Evolutionary conservation across 2,888 invertebrate genomes (phyloP).

Genomic region (Diplazon laetatorius): DNA sequence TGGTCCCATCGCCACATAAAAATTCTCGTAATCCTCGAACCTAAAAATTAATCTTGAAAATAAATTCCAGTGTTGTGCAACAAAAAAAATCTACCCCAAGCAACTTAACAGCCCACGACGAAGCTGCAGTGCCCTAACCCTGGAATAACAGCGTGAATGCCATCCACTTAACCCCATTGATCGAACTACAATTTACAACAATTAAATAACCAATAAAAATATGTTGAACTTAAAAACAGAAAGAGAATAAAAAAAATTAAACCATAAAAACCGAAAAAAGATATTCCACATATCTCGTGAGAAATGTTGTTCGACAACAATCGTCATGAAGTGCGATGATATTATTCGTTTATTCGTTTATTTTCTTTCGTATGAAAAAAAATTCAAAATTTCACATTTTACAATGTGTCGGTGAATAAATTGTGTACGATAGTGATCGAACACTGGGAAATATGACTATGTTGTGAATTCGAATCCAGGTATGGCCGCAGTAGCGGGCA

Average conservation of each 20-base stretch:
- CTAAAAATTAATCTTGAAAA: constrained; percentile 48
- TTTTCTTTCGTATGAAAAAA: background rate
- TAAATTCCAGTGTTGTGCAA: constrained; percentile 17
- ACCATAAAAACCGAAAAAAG: background rate
- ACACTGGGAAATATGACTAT: constrained; percentile 54
- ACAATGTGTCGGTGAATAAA: constrained; percentile 15
- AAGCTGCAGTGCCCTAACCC: constrained; percentile 8
- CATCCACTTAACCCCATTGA: background rate
- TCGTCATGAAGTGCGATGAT: constrained; percentile 31
- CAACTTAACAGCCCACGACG: background rate
- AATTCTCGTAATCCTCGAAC: constrained; percentile 29
- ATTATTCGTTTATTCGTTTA: constrained; percentile 8
- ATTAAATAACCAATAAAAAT: too few species aligned
- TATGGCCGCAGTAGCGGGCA: constrained; percentile 81
- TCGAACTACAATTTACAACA: background rate
- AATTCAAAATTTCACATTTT: background rate
- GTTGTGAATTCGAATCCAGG: constrained; percentile 71
- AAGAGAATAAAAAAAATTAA: background rate
- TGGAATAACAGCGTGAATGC: constrained; percentile 13
- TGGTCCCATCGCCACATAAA: too few species aligned
- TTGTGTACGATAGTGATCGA: constrained; percentile 37
- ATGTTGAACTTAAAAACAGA: background rate
- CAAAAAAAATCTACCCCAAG: constrained; percentile 6
- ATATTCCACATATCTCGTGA: constrained; percentile 4
- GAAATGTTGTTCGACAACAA: background rate